Evolutionary conservation across 2,888 invertebrate species (phyloP).

Genomic region (Scaptomyza polygonia): DNA sequence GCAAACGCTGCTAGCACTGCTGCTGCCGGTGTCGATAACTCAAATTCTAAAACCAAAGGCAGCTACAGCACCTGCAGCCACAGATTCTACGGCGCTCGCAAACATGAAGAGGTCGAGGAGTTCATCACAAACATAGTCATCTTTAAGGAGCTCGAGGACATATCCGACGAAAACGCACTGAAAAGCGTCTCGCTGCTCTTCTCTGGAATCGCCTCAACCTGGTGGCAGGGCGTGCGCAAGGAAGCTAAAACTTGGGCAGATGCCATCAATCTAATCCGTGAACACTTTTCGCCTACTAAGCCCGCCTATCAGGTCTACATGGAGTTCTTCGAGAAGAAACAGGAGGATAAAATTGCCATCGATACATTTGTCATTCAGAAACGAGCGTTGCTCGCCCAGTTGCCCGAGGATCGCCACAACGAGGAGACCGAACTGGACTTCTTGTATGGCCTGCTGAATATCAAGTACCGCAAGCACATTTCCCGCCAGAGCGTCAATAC

Average conservation of each 20-base stretch:
- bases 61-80: conserved; percentile 76
- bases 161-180: conserved; percentile 80
- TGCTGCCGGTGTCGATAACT: conserved; percentile 19
- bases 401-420: conserved; percentile 80
- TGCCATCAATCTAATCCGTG: conserved; percentile 78
- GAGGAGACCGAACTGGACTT: conserved; percentile 81
- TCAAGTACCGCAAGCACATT: conserved; percentile 81
- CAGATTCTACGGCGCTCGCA: conserved; percentile 76
- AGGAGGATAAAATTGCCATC: conserved; percentile 68
- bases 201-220: conserved; percentile 77
- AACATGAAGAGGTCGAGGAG: conserved; percentile 81
- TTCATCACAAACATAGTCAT: conserved; percentile 78
- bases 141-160: conserved; percentile 80
- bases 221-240: conserved; percentile 83
- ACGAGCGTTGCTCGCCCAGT: conserved; percentile 81
- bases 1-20: conserved; percentile 41
- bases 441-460: conserved; percentile 78
- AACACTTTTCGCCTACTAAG: conserved; percentile 82
- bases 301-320: conserved; percentile 82
- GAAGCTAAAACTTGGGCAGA: conserved; percentile 82
- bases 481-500: conserved; percentile 72
- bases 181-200: conserved; percentile 80
- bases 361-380: conserved; percentile 81
- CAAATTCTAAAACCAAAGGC: conserved; percentile 64
- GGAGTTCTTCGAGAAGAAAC: conserved; percentile 81